Conservation (phyloP, 2,888 invertebrate genomes). For the Alviniconcha strummeri region DNA sequence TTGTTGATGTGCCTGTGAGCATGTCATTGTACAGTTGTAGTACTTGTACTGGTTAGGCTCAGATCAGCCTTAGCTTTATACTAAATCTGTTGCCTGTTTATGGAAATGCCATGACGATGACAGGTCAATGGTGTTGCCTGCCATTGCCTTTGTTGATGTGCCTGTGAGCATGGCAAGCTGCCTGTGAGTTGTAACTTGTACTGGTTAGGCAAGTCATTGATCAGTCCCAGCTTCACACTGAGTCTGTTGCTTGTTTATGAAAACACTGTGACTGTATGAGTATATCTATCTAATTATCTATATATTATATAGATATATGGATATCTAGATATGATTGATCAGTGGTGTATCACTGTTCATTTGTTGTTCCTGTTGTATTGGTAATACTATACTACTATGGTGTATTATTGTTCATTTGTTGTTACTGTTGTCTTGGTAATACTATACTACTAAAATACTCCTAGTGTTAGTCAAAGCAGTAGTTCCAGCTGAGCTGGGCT, state of each 20-base stretch:
- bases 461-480: no score
- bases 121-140: neutral
- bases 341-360: no score
- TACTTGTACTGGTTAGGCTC: neutral
- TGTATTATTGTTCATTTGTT: no score
- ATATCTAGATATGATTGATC: no score
- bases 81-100: neutral
- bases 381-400: no score
- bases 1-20: constrained; percentile 37
- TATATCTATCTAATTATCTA: no score
- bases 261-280: neutral
- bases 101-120: neutral
- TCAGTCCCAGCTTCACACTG: no score
- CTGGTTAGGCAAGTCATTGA: neutral
- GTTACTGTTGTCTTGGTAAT: no score
- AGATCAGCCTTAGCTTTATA: neutral
- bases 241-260: neutral
- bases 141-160: neutral
- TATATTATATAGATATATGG: no score
- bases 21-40: neutral
- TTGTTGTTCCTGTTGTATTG: no score
- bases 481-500: no score
- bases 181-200: neutral
- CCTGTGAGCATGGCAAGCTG: neutral
- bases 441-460: no score